These are phyloP conservation scores for Willisornis vidua DNA, from an alignment of 2,113 vertebrate genomes.

Conservation along the genomic window DNA sequence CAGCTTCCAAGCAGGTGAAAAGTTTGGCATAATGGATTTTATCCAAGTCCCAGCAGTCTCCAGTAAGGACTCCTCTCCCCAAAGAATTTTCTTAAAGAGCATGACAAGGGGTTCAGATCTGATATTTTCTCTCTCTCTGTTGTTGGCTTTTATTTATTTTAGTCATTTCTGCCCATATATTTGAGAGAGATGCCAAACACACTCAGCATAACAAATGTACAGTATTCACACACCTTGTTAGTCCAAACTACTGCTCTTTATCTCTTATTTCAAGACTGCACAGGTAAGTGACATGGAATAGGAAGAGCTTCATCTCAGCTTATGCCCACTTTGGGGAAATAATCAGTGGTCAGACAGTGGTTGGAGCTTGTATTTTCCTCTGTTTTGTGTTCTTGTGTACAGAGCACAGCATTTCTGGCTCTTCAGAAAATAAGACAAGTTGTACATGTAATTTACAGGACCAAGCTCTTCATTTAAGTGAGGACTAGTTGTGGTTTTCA, in stretches of 20 bases:
- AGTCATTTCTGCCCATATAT: not conserved
- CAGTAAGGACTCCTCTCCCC: fast-evolving
- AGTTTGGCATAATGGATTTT: not conserved
- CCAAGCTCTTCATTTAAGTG: not conserved
- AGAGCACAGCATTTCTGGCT: not conserved
- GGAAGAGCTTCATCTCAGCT: not conserved
- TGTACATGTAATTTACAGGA: not conserved
- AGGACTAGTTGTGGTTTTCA: not conserved
- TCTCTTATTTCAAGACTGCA: not conserved
- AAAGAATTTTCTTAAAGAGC: not conserved
- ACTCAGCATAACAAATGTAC: not conserved
- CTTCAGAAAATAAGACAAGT: not conserved
- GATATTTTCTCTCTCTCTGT: not conserved
- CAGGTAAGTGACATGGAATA: not conserved
- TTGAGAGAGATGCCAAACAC: not conserved
- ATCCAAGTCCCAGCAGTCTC: not conserved
- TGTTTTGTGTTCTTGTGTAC: not conserved
- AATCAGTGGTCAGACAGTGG: not conserved
- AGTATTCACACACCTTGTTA: not conserved
- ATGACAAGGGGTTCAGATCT: not conserved
- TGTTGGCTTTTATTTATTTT: not conserved
- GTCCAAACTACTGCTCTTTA: not conserved
- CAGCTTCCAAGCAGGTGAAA: not conserved
- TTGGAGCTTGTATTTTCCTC: not conserved
- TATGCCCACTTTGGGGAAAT: not conserved